Evolutionary conservation across 1,140 invertebrate genomes (phyloP), one percentile per base, ranked within the genome.

Genomic region (Meteorus sp.): DNA sequence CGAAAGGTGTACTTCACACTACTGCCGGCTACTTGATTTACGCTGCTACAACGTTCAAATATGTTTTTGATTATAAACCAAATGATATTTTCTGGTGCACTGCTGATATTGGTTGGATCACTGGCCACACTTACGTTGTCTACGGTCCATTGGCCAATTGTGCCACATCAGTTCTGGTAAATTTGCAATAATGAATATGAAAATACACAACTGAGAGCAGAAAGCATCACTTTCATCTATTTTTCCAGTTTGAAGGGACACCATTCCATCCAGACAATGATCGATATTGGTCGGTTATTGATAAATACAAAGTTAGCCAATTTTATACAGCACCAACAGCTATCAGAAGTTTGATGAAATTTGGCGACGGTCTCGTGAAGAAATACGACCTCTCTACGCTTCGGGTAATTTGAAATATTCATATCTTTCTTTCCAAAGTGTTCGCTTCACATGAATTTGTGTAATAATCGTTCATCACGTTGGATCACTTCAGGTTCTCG

Each of bases 71-170:
- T 76, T 95, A 96, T 75, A 89, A 93, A 64, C 88, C 89, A 0
- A 85, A 85, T 31, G 97, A 99, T 75, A 83, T 98, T 45, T 98
- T 92, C 79, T 99, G 94, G 91, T 98, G 97, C 71, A 98, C 96
- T n/a, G 97, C 97, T n/a, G 97, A 99, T 75, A 89, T 98, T 54
- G 96, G 96, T 47, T 99, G 96, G 96, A 98, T 99, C 69, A 98
- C 95, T 44, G 95, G 95, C 9, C 96, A 99, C 76, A 94, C 92
- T 0, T 98, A 98, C 72, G 91, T 97, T 7, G 90, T 94, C 7
- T 99, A 99, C 75, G 96, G 94, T 19, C 94, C 95, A 3, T 77
- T 99, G 25, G 88, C 91, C 1, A 98, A 98, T 81, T 91, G 86
- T n/a, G 91, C 95, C 7, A 97, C 94, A 25, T 93, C 91, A 23